Evolutionary conservation across 2,797 vertebrate genomes (phyloP).

Genomic region (Crocidura indochinensis): DNA sequence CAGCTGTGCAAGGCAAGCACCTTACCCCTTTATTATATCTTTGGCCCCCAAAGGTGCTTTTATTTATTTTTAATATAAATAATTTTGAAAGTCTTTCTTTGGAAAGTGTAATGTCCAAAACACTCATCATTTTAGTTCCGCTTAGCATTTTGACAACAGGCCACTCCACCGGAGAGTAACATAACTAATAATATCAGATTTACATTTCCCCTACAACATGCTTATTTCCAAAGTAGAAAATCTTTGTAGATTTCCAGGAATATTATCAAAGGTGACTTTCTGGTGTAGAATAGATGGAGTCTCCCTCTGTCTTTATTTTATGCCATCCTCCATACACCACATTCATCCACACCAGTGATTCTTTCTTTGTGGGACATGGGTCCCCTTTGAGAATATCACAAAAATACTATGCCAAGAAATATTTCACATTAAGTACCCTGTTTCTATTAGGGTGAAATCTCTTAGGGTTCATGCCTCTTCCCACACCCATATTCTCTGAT

Average conservation of each 20-base stretch:
- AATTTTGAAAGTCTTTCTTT: constrained; percentile 44
- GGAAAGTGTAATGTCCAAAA: not conserved
- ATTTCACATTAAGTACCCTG: not conserved
- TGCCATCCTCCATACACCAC: not conserved
- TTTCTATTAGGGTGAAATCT: not conserved
- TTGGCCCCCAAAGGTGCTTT: too few relatives aligned
- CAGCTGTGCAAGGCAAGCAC: too few relatives aligned
- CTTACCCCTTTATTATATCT: too few relatives aligned
- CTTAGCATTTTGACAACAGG: not conserved
- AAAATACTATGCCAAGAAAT: constrained; percentile 4
- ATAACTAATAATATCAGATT: not conserved
- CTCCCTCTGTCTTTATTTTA: not conserved
- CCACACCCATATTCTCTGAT: not conserved
- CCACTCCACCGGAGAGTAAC: not conserved
- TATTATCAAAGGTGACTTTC: not conserved
- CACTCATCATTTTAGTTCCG: not conserved
- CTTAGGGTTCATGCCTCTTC: not conserved
- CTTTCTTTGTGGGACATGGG: not conserved
- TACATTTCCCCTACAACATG: not conserved
- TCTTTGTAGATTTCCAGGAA: not conserved
- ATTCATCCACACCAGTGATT: not conserved
- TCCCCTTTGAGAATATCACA: not conserved
- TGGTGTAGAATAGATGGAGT: not conserved
- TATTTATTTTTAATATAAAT: not conserved
- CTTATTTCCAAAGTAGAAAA: not conserved